phyloP scores from a whole-genome alignment of 2,797 vertebrate genomes.

The Clamator glandarius region DNA sequence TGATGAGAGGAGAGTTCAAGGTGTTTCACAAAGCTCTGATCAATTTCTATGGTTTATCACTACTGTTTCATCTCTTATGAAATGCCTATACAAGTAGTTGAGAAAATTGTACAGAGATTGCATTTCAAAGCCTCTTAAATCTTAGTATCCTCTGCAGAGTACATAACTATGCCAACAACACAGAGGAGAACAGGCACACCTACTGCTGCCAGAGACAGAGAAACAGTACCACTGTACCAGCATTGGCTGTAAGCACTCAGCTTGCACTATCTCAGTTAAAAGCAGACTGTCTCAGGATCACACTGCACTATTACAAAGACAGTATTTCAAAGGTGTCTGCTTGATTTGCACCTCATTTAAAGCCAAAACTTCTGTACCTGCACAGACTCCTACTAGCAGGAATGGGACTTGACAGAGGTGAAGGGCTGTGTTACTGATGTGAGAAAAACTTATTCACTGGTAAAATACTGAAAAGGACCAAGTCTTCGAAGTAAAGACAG shows the following conservation, averaged over 20 bases:
- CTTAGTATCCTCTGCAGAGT: neutral
- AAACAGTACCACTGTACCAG: neutral
- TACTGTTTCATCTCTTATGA: neutral
- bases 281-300: neutral
- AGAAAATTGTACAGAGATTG: neutral
- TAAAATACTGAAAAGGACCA: no score
- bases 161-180: fast-evolving
- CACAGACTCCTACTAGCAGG: neutral
- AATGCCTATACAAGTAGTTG: neutral
- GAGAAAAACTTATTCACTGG: no score
- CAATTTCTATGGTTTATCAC: neutral
- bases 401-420: neutral
- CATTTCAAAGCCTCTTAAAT: neutral
- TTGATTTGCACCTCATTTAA: neutral
- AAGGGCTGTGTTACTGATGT: neutral
- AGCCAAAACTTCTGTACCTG: neutral
- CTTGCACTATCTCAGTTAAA: neutral
- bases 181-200: neutral
- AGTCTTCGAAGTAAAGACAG: no score
- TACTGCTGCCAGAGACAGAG: neutral
- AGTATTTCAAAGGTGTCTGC: neutral
- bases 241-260: neutral
- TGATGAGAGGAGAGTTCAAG: neutral
- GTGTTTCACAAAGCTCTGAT: neutral
- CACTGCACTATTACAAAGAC: neutral